Evolutionary conservation across 1,140 invertebrate species (phyloP), one percentile per base, ranked within the genome.

Genomic region (Conus betulinus): DNA sequence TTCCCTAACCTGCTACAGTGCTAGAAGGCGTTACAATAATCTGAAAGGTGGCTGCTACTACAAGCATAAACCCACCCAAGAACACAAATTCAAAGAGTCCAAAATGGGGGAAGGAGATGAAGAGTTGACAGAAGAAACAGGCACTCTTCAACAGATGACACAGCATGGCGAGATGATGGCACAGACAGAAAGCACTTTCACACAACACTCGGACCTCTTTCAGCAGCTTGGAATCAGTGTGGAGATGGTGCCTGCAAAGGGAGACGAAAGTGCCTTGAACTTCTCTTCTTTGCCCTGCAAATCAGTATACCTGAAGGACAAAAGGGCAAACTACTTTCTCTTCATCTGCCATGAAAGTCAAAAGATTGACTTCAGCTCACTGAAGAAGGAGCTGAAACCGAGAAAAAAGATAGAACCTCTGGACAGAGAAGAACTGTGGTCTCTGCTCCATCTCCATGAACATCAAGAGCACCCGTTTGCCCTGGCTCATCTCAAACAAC

Each of bases 351-450:
- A 84, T 53, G 55, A 84, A 23, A 60, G 27, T 6, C 82, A 84
- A 20, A 84, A 84, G n/a, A 13, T 67, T 1, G 82, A 84, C 25
- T 84, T 84, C 82, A 84, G 82, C 17, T 17, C 53, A 1, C 82
- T 84, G 23, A 84, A 84, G 25, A 84, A 6, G 57, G 55, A 63
- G 82, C 82, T 84, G 13, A 84, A 84, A 25, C 82, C 82, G 3
- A 84, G 55, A n/a, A 84, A 84, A 39, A 84, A 84, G 82, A 84
- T 84, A 6, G 20, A 13, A 3, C 82, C 82, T 25, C 57, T 84
- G 25, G 82, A 60, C n/a, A 27, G 13, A 60, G 55, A 84, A 67
- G 82, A 84, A 63, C 82, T 84, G 2, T 63, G 53, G 82, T 84
- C 82, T 84, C 11, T 84, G 57, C 57, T 67, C 23, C 53, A 17